Evolutionary conservation across 2,113 vertebrate genomes (phyloP), one percentile per base, ranked within the genome.

Genomic region (Elachura formosa): DNA sequence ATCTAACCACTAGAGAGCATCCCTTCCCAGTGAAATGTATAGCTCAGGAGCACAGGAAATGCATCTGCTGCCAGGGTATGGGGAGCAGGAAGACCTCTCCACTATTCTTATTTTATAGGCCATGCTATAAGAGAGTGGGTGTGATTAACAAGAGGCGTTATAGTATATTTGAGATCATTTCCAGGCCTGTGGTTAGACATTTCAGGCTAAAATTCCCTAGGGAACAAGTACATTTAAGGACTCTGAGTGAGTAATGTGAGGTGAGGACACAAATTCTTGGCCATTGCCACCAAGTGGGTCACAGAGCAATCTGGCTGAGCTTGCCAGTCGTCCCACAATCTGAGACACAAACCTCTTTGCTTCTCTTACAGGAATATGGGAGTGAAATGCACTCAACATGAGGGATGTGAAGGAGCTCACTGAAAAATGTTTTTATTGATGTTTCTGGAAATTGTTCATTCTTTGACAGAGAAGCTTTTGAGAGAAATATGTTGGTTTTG

Each of bases 1-100:
- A 40, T 94, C 33, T 85, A 96, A 71, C 96, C 95, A 94, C 96
- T 97, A 97, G 95, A 96, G 95, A 96, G 95, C 94, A 97, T 96
- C 94, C 94, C 90, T 90, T 95, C 92, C 93, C 88, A 95, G 94
- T 52, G 72, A 90, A 97, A 94, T 52, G 68, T 74, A 90, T 88
- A 58, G 84, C 84, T 87, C 87, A 55, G 66, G 5, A 69, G 5
- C 81, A 84, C 94, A 93, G 96, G 93, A 97, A 90, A 94, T 86
- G 46, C 81, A 40, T 84, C 61, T 88, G 75, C 85, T 90, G 84
- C 78, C 87, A 86, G 71, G 22, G 5, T 18, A 14, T 29, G 92
- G 79, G 67, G 74, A 80, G 76, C 33, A 80, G 95, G 88, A 96
- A 67, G 94, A 93, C 75, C 49, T 90, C 94, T 67, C 88, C 75